Base-by-base conservation (phyloP, 2,888 invertebrate genomes). In the Torymus aiolomorphi region DNA sequence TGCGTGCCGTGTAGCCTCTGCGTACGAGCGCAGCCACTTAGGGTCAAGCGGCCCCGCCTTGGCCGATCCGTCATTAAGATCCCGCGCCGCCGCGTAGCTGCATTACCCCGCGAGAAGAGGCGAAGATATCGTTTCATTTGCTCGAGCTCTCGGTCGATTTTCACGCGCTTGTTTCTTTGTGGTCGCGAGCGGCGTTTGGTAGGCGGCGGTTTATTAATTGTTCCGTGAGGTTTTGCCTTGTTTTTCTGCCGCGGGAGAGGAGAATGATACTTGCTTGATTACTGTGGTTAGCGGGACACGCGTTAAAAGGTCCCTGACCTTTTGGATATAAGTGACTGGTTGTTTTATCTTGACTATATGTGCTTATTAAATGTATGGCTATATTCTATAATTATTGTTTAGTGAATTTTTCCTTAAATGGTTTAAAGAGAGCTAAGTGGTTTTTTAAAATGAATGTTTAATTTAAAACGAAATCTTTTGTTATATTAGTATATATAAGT, bases 31-130 rank as follows among this genome's bases (percentile, higher is more conserved):
- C n/a, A n/a, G 31, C 31, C 70, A 59, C 59, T 42, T 31, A 31
- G 4, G 42, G 42, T 52, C 3, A 2, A 18, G 49, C 4, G 14
- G 14, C n/a, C 12, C 11, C 65, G 1, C 74, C 73, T n/a, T 63
- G 63, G 49, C n/a, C 65, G 49, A 70, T 71, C 65, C 63, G 70
- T 71, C 63, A 76, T 71, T 56, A 51, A 54, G 42, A 20, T 24
- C 51, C 13, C 65, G 10, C 14, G 14, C 10, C 2, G 51, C 13
- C 65, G 10, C 14, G 14, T 14, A 10, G 51, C 16, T 16, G 42
- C 31, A 62, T 14, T 24, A 24, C 11, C 20, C 10, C 24, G 54
- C 61, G 54, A 16, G 31, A 31, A 5, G 5, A 3, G 62, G 54
- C 31, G 59, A 52, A n/a, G 14, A 14, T 72, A 51, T 62, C 72